Evolutionary conservation across 2,113 vertebrate genomes (phyloP).

Genomic region (Eublepharis macularius): DNA sequence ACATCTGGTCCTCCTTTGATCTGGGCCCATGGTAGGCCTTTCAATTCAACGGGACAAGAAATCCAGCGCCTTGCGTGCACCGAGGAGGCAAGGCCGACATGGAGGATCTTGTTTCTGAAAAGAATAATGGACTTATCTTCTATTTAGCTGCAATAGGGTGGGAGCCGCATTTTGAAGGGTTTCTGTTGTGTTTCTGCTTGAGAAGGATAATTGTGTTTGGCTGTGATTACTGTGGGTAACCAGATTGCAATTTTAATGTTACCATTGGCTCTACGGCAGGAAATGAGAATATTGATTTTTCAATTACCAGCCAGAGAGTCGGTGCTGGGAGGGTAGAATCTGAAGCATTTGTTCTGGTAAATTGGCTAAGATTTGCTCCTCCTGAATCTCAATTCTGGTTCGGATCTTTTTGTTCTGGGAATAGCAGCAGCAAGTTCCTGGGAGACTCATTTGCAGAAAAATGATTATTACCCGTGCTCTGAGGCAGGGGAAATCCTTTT

Average conservation of each 20-base stretch:
- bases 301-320: background rate
- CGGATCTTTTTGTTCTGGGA: constrained; percentile 15
- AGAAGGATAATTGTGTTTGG: constrained; percentile 2
- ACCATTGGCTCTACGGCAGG: background rate
- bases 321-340: background rate
- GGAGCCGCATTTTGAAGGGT: background rate
- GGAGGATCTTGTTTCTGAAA: background rate
- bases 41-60: no score
- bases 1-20: no score
- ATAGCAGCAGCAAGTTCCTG: background rate
- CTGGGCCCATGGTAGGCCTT: no score
- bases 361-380: constrained; percentile 3
- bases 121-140: background rate
- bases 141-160: background rate
- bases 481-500: background rate
- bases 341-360: constrained; percentile 4
- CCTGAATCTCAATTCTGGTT: background rate
- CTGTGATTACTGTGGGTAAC: background rate
- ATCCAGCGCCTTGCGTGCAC: background rate
- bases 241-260: background rate
- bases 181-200: background rate
- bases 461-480: background rate
- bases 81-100: background rate
- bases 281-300: background rate
- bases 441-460: background rate